Base-by-base conservation (phyloP, 2,113 vertebrate genomes). In the Panthera tigris region DNA sequence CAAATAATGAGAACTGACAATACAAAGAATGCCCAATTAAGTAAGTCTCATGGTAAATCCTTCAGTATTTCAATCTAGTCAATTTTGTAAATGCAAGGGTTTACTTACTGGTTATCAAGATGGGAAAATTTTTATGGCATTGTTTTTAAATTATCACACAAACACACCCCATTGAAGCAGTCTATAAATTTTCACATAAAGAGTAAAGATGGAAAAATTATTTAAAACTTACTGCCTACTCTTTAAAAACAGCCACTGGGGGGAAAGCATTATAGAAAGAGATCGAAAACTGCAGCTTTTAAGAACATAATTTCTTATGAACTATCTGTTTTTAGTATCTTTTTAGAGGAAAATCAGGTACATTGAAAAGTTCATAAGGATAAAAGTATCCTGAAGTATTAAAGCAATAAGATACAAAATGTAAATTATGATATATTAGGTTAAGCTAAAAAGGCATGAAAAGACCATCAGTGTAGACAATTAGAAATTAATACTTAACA, bases 401-500 rank as follows among this genome's bases (percentile, higher is more conserved):
- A 27, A 69, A 94, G 69, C 79, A 85, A 1, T 4, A 85, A 33
- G 63, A 81, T 3, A 85, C 11, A 91, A 94, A 79, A 82, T 2
- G 0, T 1, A 73, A 98, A 83, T 65, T 29, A 78, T 0, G 23
- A 57, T 33, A 11, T 41, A 82, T 68, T 71, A 63, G 11, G 33
- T 86, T 87, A 71, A 91, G 76, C 93, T 79, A 7, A 2, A 50
- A 31, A 96, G 68, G n/a, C n/a, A 66, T 2, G 0, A 96, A 79
- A 65, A 95, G 63, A 86, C 88, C 96, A 91, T 8, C 71, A 66
- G 27, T 85, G n/a, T 4, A 85, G 78, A 81, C 36, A 76, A 13
- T 61, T 14, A 97, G 92, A 95, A 98, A 87, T n/a, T 31, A 90
- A 94, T 63, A 84, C 33, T 94, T 71, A 13, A 50, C 48, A 92